Percentiles rank a stretch among this genome's conserved stretches.
Evolutionary conservation across 2,113 vertebrate genomes (phyloP).

Genomic region (Canis aureus): DNA sequence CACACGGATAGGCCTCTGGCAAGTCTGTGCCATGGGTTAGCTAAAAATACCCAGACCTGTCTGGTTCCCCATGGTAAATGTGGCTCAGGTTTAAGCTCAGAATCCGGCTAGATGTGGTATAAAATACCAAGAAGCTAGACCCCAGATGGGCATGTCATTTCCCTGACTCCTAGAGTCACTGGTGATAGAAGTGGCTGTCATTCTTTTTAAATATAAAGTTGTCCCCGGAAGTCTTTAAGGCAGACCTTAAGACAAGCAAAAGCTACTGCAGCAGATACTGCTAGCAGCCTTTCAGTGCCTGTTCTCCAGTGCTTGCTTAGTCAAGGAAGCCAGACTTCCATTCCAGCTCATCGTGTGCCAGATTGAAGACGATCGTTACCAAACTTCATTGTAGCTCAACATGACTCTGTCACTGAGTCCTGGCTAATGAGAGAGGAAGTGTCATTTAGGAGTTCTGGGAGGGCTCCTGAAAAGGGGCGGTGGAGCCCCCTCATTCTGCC

Average conservation of each 20-base stretch:
- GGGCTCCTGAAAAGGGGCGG: not conserved
- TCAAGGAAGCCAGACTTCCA: not conserved
- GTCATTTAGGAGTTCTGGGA: not conserved
- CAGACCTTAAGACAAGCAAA: not conserved
- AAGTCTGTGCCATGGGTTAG: not conserved
- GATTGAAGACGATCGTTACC: not conserved
- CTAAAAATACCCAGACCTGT: slow-evolving; percentile 33
- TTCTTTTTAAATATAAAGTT: not conserved
- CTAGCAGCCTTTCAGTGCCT: not conserved
- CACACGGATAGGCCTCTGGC: not conserved
- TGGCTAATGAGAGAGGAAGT: not conserved
- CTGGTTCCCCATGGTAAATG: not conserved
- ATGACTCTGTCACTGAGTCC: not conserved
- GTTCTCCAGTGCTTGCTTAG: not conserved
- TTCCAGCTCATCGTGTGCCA: not conserved
- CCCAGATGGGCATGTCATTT: not conserved
- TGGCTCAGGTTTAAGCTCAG: not conserved
- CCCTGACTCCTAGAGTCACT: not conserved
- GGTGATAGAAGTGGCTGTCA: not conserved
- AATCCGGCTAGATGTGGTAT: not conserved
- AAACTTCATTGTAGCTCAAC: not conserved
- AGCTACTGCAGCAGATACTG: not conserved
- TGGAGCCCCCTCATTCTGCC: not conserved
- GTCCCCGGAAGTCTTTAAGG: slow-evolving; percentile 4
- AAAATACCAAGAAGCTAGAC: slow-evolving; percentile 9